These are phyloP conservation scores for Phortica okadai DNA, from an alignment of 2,888 invertebrate species.

Conservation along the genomic window DNA sequence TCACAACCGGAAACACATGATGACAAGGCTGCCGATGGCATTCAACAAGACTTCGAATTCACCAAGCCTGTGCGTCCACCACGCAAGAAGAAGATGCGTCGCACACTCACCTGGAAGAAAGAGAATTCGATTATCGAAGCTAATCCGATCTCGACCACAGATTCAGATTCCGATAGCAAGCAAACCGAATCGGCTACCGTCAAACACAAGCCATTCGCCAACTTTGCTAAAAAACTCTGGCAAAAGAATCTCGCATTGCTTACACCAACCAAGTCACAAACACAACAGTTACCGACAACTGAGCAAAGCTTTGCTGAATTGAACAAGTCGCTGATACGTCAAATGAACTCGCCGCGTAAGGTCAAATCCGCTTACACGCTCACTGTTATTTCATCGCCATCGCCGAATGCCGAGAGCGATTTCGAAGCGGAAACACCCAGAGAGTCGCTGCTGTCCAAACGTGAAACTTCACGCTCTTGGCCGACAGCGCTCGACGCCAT, in stretches of 20 bases:
- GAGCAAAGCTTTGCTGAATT: conserved; percentile 56
- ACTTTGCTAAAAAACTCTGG: conserved; percentile 47
- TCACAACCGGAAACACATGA: conserved; percentile 57
- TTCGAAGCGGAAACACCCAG: conserved; percentile 56
- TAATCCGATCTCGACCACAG: conserved; percentile 61
- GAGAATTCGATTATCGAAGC: conserved; percentile 66
- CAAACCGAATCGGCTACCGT: conserved; percentile 15
- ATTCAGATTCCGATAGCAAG: conserved; percentile 68
- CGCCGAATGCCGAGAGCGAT: conserved; percentile 65
- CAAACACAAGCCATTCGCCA: neutral
- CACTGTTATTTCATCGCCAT: conserved; percentile 68
- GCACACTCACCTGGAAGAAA: conserved; percentile 65
- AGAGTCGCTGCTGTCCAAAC: conserved; percentile 37
- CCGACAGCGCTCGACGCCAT: conserved; percentile 35
- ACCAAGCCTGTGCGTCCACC: conserved; percentile 60
- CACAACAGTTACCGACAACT: neutral
- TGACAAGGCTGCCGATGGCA: conserved; percentile 11
- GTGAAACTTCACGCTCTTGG: conserved; percentile 43
- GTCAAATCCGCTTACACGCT: conserved; percentile 71
- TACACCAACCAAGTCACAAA: neutral
- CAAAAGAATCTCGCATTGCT: conserved; percentile 11
- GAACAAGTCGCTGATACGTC: conserved; percentile 60
- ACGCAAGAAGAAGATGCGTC: conserved; percentile 71
- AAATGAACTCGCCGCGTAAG: conserved; percentile 66
- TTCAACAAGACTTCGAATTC: conserved; percentile 56